A percentile compares a stretch with the other conserved stretches of the same genome.
phyloP scores from a whole-genome alignment of 2,113 vertebrate species.

The Xenotilapia flavipinnis region DNA sequence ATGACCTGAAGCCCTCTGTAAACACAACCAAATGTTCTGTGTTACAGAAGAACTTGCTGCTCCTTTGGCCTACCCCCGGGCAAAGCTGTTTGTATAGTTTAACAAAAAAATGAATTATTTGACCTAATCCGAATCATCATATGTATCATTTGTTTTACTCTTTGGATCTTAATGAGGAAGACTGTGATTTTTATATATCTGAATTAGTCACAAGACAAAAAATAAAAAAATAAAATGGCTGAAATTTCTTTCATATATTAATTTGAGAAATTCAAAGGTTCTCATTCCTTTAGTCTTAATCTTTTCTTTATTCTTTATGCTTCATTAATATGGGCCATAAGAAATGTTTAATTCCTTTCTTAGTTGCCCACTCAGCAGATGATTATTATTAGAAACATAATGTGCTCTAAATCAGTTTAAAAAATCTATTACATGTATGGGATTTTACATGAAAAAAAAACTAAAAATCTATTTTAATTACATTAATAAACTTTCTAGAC shows the following conservation, averaged over 20 bases:
- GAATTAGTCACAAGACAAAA: neutral
- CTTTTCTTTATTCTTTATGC: neutral
- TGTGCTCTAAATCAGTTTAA: neutral
- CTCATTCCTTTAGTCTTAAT: neutral
- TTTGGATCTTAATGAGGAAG: neutral
- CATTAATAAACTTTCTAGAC: neutral
- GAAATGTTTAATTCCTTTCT: neutral
- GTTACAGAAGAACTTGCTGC: neutral
- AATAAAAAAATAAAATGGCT: fast-evolving
- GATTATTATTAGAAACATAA: neutral
- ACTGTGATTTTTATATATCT: neutral
- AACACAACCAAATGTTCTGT: neutral
- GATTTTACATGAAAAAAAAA: neutral
- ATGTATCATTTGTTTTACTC: neutral
- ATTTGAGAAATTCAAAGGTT: neutral
- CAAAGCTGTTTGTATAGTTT: neutral
- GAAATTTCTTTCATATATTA: neutral
- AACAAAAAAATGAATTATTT: neutral
- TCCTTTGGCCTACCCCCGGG: neutral
- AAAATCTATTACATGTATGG: neutral
- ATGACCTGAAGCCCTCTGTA: neutral
- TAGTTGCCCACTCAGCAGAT: neutral
- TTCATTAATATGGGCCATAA: neutral
- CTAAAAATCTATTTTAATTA: neutral
- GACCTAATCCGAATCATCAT: neutral